These are phyloP conservation scores for Dinocampus coccinellae DNA, from an alignment of 2,888 invertebrate genomes.

Conservation along the genomic window DNA sequence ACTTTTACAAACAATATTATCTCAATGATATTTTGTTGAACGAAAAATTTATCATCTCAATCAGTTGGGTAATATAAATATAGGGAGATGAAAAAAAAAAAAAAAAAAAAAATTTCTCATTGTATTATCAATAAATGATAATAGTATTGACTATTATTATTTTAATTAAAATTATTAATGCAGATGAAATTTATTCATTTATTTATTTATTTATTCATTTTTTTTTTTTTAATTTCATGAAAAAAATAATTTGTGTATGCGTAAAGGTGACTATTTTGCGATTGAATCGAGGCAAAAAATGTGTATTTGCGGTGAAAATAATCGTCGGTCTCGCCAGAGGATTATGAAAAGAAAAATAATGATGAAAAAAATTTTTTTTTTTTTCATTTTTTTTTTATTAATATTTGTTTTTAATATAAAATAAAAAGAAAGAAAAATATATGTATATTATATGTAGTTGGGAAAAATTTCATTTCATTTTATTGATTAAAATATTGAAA, in stretches of 20 bases:
- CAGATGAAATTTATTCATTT: too few species aligned
- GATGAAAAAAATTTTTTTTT: conserved; percentile 26
- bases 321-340: conserved; percentile 33
- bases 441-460: not conserved
- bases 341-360: conserved; percentile 34
- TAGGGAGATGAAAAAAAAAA: too few species aligned
- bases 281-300: conserved; percentile 13
- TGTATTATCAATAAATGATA: not conserved
- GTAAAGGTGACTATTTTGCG: conserved; percentile 12
- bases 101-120: not conserved
- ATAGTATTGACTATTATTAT: not conserved
- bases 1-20: conserved; percentile 22
- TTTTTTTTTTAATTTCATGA: not conserved
- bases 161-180: not conserved
- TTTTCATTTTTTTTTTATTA: conserved; percentile 26
- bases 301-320: conserved; percentile 4
- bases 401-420: conserved; percentile 31
- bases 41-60: too few species aligned
- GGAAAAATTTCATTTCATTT: not conserved
- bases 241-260: not conserved
- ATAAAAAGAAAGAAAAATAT: not conserved
- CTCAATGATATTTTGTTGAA: not conserved
- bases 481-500: not conserved
- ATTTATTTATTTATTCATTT: too few species aligned
- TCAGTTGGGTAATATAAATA: too few species aligned